Conservation (phyloP, 2,888 invertebrate species). For the Tenthredo scrophulariae region DNA sequence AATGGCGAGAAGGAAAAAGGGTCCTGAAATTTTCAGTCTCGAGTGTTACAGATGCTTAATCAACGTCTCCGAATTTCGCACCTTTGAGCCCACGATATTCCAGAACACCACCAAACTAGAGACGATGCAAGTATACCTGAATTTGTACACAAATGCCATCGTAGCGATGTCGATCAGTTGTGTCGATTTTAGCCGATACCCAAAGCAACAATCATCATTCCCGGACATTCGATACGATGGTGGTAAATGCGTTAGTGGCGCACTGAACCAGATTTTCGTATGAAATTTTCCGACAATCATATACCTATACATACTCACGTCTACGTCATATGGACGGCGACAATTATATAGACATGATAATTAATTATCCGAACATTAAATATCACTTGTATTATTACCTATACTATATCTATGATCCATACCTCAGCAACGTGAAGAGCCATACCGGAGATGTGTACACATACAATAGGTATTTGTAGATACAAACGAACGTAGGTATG, state of each 20-base stretch:
- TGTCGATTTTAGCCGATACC: background rate
- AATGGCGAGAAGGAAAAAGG: background rate
- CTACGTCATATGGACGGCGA: no score
- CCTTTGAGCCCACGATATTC: slow-evolving; percentile 75
- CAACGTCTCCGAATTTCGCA: slow-evolving; percentile 74
- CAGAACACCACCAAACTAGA: slow-evolving; percentile 70
- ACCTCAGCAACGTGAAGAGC: no score
- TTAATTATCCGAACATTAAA: no score
- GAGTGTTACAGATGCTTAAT: slow-evolving; percentile 69
- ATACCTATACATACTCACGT: no score
- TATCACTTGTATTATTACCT: no score
- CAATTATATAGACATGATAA: no score
- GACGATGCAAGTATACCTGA: slow-evolving; percentile 71
- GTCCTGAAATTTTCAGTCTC: background rate
- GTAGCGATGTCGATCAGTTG: background rate
- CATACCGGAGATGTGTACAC: no score
- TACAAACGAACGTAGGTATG: no score
- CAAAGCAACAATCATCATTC: background rate
- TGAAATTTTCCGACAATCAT: no score
- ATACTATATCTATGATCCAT: no score
- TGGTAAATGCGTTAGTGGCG: background rate
- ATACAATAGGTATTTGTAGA: no score
- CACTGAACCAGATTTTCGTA: background rate
- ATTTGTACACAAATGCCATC: slow-evolving; percentile 54
- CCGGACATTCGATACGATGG: background rate